These are phyloP conservation scores for Botia almorhae DNA, from an alignment of 2,797 vertebrate species.

Conservation along the genomic window DNA sequence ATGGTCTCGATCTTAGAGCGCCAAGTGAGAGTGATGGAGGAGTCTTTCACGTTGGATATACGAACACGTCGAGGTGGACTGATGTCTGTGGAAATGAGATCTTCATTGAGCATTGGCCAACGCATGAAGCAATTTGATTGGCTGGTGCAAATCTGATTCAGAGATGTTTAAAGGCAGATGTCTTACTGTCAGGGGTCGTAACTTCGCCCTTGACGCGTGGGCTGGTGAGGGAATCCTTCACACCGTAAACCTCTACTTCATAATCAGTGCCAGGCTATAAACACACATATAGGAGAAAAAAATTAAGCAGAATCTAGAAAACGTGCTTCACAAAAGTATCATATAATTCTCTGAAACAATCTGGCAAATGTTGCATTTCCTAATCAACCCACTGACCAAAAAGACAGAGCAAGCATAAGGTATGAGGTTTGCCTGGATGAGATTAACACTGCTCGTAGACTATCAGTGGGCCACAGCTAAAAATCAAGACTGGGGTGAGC, in stretches of 20 bases:
- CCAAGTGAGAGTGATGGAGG: conserved; percentile 91
- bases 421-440: conserved; percentile 37
- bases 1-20: conserved; percentile 90
- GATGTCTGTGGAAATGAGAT: conserved; percentile 78
- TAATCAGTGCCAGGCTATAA: conserved; percentile 90
- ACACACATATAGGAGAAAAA: conserved; percentile 18
- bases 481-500: background rate
- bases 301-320: conserved; percentile 1
- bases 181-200: conserved; percentile 93
- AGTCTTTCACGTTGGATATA: conserved; percentile 88
- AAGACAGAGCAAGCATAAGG: conserved; percentile 34
- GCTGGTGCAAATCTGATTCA: background rate
- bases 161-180: conserved; percentile 3
- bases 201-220: conserved; percentile 86
- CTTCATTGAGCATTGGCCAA: background rate
- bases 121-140: background rate
- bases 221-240: conserved; percentile 93
- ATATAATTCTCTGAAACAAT: conserved; percentile 14
- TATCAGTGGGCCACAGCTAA: background rate
- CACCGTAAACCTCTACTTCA: conserved; percentile 89
- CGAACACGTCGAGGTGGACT: conserved; percentile 92
- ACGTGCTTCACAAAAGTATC: background rate
- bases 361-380: conserved; percentile 2
- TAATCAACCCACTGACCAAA: conserved; percentile 43
- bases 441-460: background rate